These are phyloP conservation scores for Phacellophora camtschatica DNA, from an alignment of 30 jellyfish, hydroid and myxozoan genomes.

Conservation along the genomic window DNA sequence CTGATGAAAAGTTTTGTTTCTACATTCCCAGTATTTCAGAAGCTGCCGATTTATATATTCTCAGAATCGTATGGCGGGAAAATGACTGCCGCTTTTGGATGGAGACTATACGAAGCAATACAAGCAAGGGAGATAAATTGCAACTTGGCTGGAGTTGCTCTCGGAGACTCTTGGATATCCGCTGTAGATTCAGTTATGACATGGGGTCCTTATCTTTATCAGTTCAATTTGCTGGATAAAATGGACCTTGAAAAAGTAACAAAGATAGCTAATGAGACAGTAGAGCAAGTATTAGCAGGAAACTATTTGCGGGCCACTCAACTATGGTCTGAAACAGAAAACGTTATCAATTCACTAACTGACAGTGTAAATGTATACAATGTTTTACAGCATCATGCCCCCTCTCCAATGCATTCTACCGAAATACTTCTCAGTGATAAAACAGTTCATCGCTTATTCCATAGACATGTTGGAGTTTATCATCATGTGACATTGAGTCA, in stretches of 20 bases:
- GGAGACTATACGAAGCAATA: slow-evolving; percentile 56
- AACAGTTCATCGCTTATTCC: too few species aligned
- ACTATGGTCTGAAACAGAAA: slow-evolving; percentile 79
- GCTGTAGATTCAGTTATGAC: slow-evolving; percentile 91
- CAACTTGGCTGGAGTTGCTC: slow-evolving; percentile 82
- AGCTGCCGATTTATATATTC: slow-evolving; percentile 64
- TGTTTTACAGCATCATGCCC: slow-evolving; percentile 87
- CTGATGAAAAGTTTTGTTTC: slow-evolving; percentile 50
- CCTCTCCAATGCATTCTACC: slow-evolving; percentile 60
- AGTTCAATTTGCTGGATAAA: slow-evolving; percentile 69
- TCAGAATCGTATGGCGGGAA: slow-evolving; percentile 95
- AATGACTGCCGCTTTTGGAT: slow-evolving; percentile 88
- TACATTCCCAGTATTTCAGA: slow-evolving; percentile 43
- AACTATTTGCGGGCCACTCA: slow-evolving; percentile 59
- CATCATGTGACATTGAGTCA: slow-evolving; percentile 34
- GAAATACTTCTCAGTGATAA: neutral
- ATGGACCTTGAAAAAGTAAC: slow-evolving; percentile 38
- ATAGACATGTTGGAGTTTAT: slow-evolving; percentile 58
- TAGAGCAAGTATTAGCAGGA: slow-evolving; percentile 42
- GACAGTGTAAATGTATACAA: slow-evolving; percentile 89
- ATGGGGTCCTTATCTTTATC: slow-evolving; percentile 90
- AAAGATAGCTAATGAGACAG: slow-evolving; percentile 57
- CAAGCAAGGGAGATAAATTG: slow-evolving; percentile 47
- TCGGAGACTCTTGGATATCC: slow-evolving; percentile 95
- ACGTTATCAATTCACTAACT: slow-evolving; percentile 54